phyloP scores from a whole-genome alignment of 1,140 invertebrate species.

The Gonioctena quinquepunctata region DNA sequence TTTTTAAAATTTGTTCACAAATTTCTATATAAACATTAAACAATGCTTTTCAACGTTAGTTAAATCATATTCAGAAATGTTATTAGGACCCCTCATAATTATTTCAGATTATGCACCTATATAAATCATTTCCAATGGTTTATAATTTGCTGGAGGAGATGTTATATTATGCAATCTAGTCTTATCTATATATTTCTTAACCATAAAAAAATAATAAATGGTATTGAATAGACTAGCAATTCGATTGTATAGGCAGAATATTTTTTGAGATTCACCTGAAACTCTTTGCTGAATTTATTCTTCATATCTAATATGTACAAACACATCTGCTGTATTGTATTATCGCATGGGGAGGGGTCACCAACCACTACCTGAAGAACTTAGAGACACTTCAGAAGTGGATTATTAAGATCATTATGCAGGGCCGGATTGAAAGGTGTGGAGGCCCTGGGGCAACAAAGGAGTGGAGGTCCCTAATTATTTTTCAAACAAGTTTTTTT shows the following conservation, averaged over 20 bases:
- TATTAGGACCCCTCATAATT: background rate
- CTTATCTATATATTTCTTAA: background rate
- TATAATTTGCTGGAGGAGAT: background rate
- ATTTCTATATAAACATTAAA: background rate
- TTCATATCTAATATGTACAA: background rate
- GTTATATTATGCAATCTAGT: background rate
- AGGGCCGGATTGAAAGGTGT: too few relatives aligned
- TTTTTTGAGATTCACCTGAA: background rate
- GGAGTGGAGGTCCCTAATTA: too few relatives aligned
- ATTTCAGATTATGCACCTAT: background rate
- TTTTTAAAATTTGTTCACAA: background rate
- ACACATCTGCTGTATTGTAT: too few relatives aligned
- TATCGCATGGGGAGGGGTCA: too few relatives aligned
- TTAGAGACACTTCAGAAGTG: too few relatives aligned
- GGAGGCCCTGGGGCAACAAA: too few relatives aligned
- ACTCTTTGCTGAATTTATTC: constrained; percentile 1
- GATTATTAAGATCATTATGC: too few relatives aligned
- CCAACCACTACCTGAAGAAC: too few relatives aligned
- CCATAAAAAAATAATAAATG: background rate
- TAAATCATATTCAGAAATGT: background rate
- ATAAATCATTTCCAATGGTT: background rate
- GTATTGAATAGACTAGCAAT: too few relatives aligned
- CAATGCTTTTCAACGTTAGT: background rate
- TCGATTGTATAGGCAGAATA: background rate
- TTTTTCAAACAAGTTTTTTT: too few relatives aligned